Conservation (phyloP, 2,888 invertebrate species). For the Cheilosia variabilis region DNA sequence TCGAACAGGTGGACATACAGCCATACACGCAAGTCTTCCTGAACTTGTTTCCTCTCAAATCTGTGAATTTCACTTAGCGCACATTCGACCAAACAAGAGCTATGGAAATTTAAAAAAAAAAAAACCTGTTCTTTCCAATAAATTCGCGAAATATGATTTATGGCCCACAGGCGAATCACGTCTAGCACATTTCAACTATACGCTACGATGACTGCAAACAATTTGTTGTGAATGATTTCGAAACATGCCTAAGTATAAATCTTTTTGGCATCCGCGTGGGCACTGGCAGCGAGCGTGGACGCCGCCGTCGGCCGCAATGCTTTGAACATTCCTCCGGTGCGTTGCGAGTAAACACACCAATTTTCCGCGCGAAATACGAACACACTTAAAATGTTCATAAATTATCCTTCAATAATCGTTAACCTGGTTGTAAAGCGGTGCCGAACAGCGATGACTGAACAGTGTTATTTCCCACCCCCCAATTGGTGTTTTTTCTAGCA, state of each 20-base stretch:
- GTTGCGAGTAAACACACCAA: slow-evolving; percentile 41
- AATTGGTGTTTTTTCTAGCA: background rate
- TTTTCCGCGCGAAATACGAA: slow-evolving; percentile 52
- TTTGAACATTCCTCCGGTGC: slow-evolving; percentile 2
- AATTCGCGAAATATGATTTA: slow-evolving; percentile 58
- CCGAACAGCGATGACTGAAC: background rate
- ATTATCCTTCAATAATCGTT: slow-evolving; percentile 66
- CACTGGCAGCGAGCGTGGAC: background rate
- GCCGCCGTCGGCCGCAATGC: background rate
- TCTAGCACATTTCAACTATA: slow-evolving; percentile 47
- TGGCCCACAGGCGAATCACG: slow-evolving; percentile 55
- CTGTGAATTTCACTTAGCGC: no score
- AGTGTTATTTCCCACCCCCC: background rate
- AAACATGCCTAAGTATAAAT: slow-evolving; percentile 56
- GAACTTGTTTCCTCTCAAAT: no score
- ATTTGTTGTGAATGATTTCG: slow-evolving; percentile 59
- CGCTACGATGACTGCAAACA: slow-evolving; percentile 39
- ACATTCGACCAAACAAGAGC: background rate
- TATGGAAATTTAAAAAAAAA: slow-evolving; percentile 20
- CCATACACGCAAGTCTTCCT: no score
- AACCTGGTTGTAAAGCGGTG: slow-evolving; percentile 59
- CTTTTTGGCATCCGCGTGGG: slow-evolving; percentile 8
- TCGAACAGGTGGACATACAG: no score
- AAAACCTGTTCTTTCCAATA: slow-evolving; percentile 36
- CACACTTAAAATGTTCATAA: slow-evolving; percentile 52